These are phyloP conservation scores for Halocynthia roretzi DNA, from an alignment of 23 tunicate genomes.

Conservation along the genomic window DNA sequence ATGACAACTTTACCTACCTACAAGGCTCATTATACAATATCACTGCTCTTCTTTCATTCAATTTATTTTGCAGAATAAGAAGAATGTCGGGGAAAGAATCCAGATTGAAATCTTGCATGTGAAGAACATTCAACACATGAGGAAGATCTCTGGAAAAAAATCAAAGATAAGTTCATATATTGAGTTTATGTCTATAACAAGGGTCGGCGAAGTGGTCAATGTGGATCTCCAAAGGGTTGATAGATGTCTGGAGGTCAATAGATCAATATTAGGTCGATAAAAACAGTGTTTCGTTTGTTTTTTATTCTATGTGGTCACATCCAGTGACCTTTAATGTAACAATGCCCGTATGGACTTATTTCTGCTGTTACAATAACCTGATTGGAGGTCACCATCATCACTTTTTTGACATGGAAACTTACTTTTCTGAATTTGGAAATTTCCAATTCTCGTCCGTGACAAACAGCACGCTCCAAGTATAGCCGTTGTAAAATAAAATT, in stretches of 20 bases:
- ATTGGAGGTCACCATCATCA: too few species aligned
- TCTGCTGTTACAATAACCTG: too few species aligned
- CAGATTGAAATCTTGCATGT: slow-evolving; percentile 21
- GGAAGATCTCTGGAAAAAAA: slow-evolving; percentile 5
- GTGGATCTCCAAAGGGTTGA: too few species aligned
- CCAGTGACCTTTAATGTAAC: too few species aligned
- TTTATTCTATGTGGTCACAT: too few species aligned
- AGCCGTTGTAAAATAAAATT: slow-evolving; percentile 12
- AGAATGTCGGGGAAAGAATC: slow-evolving; percentile 20
- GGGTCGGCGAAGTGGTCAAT: too few species aligned
- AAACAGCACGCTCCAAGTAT: slow-evolving; percentile 17
- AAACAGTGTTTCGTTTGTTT: too few species aligned
- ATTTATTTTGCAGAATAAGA: not conserved
- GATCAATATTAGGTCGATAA: too few species aligned
- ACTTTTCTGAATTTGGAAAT: slow-evolving; percentile 9
- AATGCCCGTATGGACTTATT: too few species aligned
- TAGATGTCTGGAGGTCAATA: too few species aligned
- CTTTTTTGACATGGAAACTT: too few species aligned
- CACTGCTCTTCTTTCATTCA: slow-evolving; percentile 6
- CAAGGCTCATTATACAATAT: slow-evolving; percentile 10
- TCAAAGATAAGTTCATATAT: not conserved
- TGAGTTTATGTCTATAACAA: too few species aligned
- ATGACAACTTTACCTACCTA: slow-evolving; percentile 2
- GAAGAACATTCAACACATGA: slow-evolving; percentile 9
- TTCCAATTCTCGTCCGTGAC: slow-evolving; percentile 11